Percentiles rank a stretch among this genome's conserved stretches.
phyloP scores from a whole-genome alignment of 2,797 vertebrate species.

The Ctenochaetus hawaiiensis region DNA sequence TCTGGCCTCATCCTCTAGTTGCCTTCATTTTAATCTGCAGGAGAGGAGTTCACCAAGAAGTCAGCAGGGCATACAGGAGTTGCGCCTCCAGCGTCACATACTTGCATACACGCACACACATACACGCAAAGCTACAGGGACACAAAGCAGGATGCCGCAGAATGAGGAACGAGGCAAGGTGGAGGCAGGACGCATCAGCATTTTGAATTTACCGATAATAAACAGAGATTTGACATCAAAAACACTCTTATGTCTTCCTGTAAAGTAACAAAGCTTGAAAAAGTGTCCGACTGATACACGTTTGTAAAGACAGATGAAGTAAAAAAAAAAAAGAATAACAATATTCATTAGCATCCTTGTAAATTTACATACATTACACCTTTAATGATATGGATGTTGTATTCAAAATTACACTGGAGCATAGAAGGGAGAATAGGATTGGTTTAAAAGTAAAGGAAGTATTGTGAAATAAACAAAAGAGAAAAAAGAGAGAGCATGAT shows the following conservation, averaged over 20 bases:
- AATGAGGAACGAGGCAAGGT: constrained; percentile 56
- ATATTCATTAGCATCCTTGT: constrained; percentile 56
- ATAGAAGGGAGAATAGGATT: constrained; percentile 6
- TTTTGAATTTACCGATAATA: constrained; percentile 69
- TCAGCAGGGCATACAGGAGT: constrained; percentile 78
- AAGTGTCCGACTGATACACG: constrained; percentile 32
- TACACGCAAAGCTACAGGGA: constrained; percentile 50
- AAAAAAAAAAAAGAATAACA: constrained; percentile 34
- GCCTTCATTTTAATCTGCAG: constrained; percentile 79
- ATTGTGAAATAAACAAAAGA: constrained; percentile 39
- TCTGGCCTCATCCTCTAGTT: constrained; percentile 71
- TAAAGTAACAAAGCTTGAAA: constrained; percentile 25
- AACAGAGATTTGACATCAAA: constrained; percentile 56
- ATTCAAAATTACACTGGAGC: constrained; percentile 48
- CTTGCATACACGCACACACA: constrained; percentile 26
- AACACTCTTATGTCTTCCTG: constrained; percentile 18
- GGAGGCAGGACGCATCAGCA: constrained; percentile 59
- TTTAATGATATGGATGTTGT: constrained; percentile 56
- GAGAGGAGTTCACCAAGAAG: constrained; percentile 82
- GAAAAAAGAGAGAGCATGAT: constrained; percentile 13
- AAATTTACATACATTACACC: constrained; percentile 62
- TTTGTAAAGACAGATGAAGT: constrained; percentile 35
- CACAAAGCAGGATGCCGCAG: constrained; percentile 52
- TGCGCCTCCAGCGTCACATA: constrained; percentile 69
- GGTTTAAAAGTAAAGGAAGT: constrained; percentile 36